A percentile compares a stretch with the other conserved stretches of the same genome.
These are phyloP conservation scores for Pogona vitticeps DNA, from an alignment of 2,113 vertebrate species.

Conservation along the genomic window DNA sequence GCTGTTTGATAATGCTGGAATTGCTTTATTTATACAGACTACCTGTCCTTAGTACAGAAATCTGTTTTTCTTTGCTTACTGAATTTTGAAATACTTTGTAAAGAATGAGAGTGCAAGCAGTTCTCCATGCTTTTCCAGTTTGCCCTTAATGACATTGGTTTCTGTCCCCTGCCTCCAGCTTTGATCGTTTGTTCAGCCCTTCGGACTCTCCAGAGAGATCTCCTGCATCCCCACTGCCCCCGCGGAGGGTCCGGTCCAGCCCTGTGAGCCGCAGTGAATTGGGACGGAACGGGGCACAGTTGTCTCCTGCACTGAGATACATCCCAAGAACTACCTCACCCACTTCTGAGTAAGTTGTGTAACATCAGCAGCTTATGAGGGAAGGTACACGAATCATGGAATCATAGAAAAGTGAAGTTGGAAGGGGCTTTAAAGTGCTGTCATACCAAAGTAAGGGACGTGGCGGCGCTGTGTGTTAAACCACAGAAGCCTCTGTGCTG, in stretches of 20 bases:
- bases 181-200: constrained; percentile 47
- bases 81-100: neutral
- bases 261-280: neutral
- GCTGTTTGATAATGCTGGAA: neutral
- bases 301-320: constrained; percentile 21
- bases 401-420: too few species aligned
- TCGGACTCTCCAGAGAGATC: constrained; percentile 18
- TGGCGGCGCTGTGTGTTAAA: too few species aligned
- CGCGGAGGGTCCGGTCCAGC: neutral
- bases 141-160: neutral
- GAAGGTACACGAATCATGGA: neutral
- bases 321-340: constrained; percentile 17
- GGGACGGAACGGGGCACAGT: neutral
- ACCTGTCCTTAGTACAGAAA: neutral
- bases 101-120: neutral
- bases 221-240: neutral
- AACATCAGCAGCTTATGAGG: neutral
- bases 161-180: constrained; percentile 16
- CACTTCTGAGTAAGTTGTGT: constrained; percentile 40
- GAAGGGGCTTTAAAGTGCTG: too few species aligned
- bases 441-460: too few species aligned
- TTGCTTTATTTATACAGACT: neutral
- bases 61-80: neutral
- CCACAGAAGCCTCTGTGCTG: too few species aligned
- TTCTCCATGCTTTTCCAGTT: neutral